Conservation (phyloP, 2,888 invertebrate species). For the Glyphotaelius pellucidus region DNA sequence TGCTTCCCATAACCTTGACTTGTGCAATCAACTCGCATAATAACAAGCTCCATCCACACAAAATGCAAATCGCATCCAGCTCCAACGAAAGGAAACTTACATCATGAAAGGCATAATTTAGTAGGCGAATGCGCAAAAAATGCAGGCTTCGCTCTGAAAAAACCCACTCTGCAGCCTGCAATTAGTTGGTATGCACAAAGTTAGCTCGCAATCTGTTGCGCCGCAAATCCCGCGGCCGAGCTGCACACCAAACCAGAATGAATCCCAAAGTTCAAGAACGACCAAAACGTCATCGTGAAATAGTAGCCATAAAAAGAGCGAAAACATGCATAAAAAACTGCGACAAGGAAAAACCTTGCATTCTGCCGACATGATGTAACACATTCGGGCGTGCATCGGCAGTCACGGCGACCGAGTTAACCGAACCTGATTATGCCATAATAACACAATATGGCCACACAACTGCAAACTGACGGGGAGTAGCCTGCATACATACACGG, state of each 20-base stretch:
- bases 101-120: slow-evolving; percentile 53
- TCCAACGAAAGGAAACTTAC: slow-evolving; percentile 63
- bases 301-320: slow-evolving; percentile 56
- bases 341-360: slow-evolving; percentile 64
- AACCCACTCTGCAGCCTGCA: slow-evolving; percentile 61
- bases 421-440: slow-evolving; percentile 11
- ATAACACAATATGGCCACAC: slow-evolving; percentile 28
- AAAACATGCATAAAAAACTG: slow-evolving; percentile 59
- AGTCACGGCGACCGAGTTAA: slow-evolving; percentile 8
- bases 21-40: slow-evolving; percentile 63
- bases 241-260: slow-evolving; percentile 51
- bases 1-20: slow-evolving; percentile 63
- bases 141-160: slow-evolving; percentile 33
- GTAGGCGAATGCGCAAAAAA: slow-evolving; percentile 42
- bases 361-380: slow-evolving; percentile 65
- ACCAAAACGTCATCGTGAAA: slow-evolving; percentile 57
- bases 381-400: slow-evolving; percentile 47
- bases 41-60: slow-evolving; percentile 49
- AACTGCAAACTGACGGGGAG: slow-evolving; percentile 50
- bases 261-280: slow-evolving; percentile 65
- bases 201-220: slow-evolving; percentile 25
- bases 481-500: slow-evolving; percentile 40
- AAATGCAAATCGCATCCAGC: slow-evolving; percentile 62
- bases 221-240: slow-evolving; percentile 23
- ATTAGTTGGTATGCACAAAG: slow-evolving; percentile 41